These are phyloP conservation scores for Meloidogyne hapla DNA, from an alignment of 1,140 invertebrate genomes.

Conservation along the genomic window DNA sequence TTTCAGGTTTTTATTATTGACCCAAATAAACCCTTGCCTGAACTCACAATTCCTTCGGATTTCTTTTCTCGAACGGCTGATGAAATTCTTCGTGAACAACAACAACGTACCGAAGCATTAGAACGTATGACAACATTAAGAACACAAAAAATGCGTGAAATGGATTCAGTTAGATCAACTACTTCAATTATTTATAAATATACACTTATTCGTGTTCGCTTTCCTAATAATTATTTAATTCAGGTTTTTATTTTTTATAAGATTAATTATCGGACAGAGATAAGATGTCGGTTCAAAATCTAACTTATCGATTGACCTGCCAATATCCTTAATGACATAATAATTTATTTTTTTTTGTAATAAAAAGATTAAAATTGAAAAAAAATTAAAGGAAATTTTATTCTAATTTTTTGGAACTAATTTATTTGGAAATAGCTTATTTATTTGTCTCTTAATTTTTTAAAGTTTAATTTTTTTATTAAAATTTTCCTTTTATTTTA, in stretches of 20 bases:
- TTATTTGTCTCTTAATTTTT: neutral
- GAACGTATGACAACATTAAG: slow-evolving; percentile 45
- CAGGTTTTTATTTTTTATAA: slow-evolving; percentile 22
- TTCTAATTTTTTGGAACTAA: no score
- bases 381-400: no score
- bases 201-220: slow-evolving; percentile 45
- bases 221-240: slow-evolving; percentile 45
- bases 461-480: slow-evolving; percentile 14
- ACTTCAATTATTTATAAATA: slow-evolving; percentile 41
- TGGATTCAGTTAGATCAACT: slow-evolving; percentile 21
- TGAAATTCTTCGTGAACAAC: slow-evolving; percentile 37
- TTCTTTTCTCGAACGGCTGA: slow-evolving; percentile 37
- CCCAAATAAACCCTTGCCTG: slow-evolving; percentile 42
- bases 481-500: no score
- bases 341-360: no score
- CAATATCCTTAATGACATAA: no score
- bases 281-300: neutral
- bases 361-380: no score
- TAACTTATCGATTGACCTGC: no score
- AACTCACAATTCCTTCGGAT: slow-evolving; percentile 40
- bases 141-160: slow-evolving; percentile 44
- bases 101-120: slow-evolving; percentile 28
- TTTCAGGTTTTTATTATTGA: slow-evolving; percentile 43
- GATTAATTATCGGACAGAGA: neutral
- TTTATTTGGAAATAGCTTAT: no score